A percentile compares a stretch with the other conserved stretches of the same genome.
Conservation (phyloP, 1,140 invertebrate genomes). For the Hycleus phaleratus region DNA sequence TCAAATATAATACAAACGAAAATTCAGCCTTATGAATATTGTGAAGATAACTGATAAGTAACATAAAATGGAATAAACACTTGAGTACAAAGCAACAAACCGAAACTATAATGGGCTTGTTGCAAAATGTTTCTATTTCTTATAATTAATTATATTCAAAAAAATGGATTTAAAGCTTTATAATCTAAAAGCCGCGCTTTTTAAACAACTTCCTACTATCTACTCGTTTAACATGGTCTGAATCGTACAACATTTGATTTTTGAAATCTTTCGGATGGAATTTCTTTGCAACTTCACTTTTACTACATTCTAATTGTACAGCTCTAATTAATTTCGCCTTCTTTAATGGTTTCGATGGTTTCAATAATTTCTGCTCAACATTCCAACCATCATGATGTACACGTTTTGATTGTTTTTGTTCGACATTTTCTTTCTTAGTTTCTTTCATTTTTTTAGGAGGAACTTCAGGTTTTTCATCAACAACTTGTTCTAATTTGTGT, state of each 20-base stretch:
- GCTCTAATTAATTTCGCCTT: background rate
- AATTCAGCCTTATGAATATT: background rate
- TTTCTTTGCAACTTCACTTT: background rate
- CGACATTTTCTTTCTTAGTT: background rate
- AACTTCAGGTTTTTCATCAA: background rate
- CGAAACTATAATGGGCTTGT: background rate
- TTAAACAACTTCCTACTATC: background rate
- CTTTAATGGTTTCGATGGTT: background rate
- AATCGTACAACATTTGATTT: constrained; percentile 22
- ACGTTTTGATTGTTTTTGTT: background rate
- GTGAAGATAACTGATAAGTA: background rate
- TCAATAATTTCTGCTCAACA: background rate
- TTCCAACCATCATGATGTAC: background rate
- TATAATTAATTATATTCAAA: too few species aligned
- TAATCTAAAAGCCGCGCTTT: too few species aligned
- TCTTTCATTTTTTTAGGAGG: background rate
- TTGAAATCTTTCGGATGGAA: constrained; percentile 21
- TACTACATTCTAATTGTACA: background rate
- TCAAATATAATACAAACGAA: background rate
- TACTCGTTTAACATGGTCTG: constrained; percentile 6
- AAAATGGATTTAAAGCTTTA: too few species aligned
- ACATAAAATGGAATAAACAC: background rate
- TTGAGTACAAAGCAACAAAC: background rate
- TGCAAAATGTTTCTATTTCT: background rate
- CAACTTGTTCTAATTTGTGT: background rate